These are phyloP conservation scores for Andrena minutula DNA, from an alignment of 2,888 invertebrate genomes.

Conservation along the genomic window DNA sequence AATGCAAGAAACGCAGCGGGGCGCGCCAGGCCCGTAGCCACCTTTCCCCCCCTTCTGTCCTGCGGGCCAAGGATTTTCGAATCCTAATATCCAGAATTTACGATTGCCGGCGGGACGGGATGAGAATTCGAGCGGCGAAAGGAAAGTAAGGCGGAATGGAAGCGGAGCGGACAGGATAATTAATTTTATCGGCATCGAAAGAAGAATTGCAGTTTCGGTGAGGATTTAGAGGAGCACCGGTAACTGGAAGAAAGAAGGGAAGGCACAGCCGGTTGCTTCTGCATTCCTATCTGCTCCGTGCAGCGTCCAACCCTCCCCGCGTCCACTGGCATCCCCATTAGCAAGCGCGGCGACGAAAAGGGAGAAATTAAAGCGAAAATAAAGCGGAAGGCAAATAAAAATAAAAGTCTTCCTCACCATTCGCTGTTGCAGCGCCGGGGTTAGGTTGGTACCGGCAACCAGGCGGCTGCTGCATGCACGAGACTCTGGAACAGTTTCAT, in stretches of 20 bases:
- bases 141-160: constrained; percentile 46
- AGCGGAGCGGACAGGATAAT: constrained; percentile 64
- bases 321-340: constrained; percentile 62
- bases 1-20: constrained; percentile 9
- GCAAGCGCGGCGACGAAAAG: constrained; percentile 73
- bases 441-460: constrained; percentile 57
- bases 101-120: constrained; percentile 29
- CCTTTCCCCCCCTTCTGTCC: neutral
- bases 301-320: constrained; percentile 30
- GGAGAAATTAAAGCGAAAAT: constrained; percentile 74
- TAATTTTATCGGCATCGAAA: constrained; percentile 69
- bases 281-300: constrained; percentile 50
- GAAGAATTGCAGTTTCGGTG: constrained; percentile 67
- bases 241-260: constrained; percentile 40
- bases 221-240: constrained; percentile 53
- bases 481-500: constrained; percentile 75
- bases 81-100: constrained; percentile 61
- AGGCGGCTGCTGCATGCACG: constrained; percentile 66
- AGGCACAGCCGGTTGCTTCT: constrained; percentile 47
- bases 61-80: constrained; percentile 24
- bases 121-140: constrained; percentile 33
- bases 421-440: constrained; percentile 42
- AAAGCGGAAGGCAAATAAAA: constrained; percentile 70
- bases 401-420: constrained; percentile 59
- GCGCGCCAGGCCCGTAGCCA: neutral